Evolutionary conservation across 2,888 invertebrate genomes (phyloP).

Genomic region (Chorisops tibialis): DNA sequence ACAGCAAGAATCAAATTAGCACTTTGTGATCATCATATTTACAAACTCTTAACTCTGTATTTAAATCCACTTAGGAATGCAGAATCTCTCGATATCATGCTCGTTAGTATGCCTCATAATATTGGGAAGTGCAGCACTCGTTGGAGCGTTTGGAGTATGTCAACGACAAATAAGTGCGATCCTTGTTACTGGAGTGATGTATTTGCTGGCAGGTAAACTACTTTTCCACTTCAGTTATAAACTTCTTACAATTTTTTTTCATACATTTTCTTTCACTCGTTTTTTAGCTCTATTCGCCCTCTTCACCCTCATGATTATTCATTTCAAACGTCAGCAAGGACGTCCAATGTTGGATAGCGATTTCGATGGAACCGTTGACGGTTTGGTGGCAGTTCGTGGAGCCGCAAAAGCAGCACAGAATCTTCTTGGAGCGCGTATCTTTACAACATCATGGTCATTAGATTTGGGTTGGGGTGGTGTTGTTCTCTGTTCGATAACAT

Average conservation of each 20-base stretch:
- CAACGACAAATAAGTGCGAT: slow-evolving; percentile 92
- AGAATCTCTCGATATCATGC: slow-evolving; percentile 92
- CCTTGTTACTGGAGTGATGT: slow-evolving; percentile 91
- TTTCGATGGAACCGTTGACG: slow-evolving; percentile 67
- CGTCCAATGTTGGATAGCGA: slow-evolving; percentile 61
- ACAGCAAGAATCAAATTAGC: too few relatives aligned
- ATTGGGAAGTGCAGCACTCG: slow-evolving; percentile 79
- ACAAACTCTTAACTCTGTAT: too few relatives aligned
- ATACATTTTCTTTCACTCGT: background rate
- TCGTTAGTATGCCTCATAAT: slow-evolving; percentile 88
- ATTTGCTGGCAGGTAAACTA: slow-evolving; percentile 77
- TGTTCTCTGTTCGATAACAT: slow-evolving; percentile 75
- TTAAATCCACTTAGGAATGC: slow-evolving; percentile 70
- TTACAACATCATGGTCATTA: slow-evolving; percentile 77
- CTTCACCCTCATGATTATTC: slow-evolving; percentile 88
- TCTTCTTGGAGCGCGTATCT: slow-evolving; percentile 67
- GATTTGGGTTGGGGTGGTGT: slow-evolving; percentile 86
- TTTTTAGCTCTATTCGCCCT: slow-evolving; percentile 80
- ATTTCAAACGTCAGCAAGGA: slow-evolving; percentile 79
- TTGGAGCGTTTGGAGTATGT: slow-evolving; percentile 84
- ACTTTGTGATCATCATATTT: too few relatives aligned
- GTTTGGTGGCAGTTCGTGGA: slow-evolving; percentile 58
- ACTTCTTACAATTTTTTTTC: background rate
- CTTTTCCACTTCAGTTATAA: background rate
- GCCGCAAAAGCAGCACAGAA: slow-evolving; percentile 56